Evolutionary conservation across 2,113 vertebrate species (phyloP), one percentile per base, ranked within the genome.

Genomic region (Isichthys henryi): DNA sequence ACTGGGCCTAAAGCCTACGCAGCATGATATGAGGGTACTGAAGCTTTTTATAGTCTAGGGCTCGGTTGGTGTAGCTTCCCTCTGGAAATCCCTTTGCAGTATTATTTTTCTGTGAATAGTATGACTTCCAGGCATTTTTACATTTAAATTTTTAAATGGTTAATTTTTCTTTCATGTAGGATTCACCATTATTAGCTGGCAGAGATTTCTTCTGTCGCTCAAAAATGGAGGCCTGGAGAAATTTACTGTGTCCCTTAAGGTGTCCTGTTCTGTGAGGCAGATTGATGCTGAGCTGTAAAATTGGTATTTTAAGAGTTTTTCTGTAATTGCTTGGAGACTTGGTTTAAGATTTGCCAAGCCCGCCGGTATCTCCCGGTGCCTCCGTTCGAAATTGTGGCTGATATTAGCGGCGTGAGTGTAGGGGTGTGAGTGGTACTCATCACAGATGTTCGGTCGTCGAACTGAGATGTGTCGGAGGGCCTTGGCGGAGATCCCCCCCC

Each of bases 301-400:
- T 70, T 91, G 90, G 77, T 80, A 35, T 91, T 89, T 88, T 92
- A 84, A 92, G 89, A 83, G 89, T 92, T 92, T 91, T 93, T 92
- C 88, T 91, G 9, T 93, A 94, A 94, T 93, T 94, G 92, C 91
- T 91, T 74, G 58, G 92, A 93, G 91, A 92, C 91, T 91, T 23
- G 45, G 35, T 88, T 93, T 93, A 86, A 89, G 85, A 91, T 92
- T 53, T 90, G 87, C 89, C 87, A 87, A 27, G 86, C 91, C 89
- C 88, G 88, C 52, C 39, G 31, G 89, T 66, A 89, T 91, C 90
- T 88, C 66, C 91, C 90, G 82, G 19, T 56, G 6, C 49, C 87
- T 31, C 39, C 19, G 49, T 90, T 86, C 88, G 90, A 91, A 91
- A 80, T 88, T 62, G 82, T 27, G 58, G 88, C 88, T 87, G 90